These are phyloP conservation scores for Acanthaster planci DNA, from an alignment of 35 echinoderm and acorn worm genomes.

Conservation along the genomic window DNA sequence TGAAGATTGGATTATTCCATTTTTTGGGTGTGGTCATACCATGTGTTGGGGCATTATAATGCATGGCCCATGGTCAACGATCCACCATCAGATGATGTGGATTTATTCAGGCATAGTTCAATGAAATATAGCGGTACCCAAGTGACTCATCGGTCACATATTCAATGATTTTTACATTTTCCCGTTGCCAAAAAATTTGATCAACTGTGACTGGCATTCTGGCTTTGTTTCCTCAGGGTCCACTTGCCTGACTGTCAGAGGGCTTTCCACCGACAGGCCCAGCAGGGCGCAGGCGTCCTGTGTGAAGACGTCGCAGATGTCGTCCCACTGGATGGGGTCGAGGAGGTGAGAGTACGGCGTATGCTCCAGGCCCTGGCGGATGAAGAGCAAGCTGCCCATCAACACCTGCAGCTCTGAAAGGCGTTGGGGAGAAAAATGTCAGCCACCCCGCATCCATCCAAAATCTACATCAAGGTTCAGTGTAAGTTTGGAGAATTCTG, in stretches of 20 bases:
- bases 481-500: not conserved
- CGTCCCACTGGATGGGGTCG: conserved; percentile 81
- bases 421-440: not conserved
- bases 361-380: conserved; percentile 75
- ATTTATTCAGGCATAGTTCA: too few species aligned
- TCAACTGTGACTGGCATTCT: not conserved
- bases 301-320: conserved; percentile 94
- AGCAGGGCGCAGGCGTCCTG: conserved; percentile 90
- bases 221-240: not conserved
- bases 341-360: conserved; percentile 88
- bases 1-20: too few species aligned
- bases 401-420: conserved; percentile 84
- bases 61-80: too few species aligned
- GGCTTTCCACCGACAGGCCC: conserved; percentile 93
- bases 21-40: too few species aligned
- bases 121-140: too few species aligned
- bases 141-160: too few species aligned
- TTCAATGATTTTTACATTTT: too few species aligned
- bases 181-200: too few species aligned
- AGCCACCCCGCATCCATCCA: not conserved
- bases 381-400: conserved; percentile 94
- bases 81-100: too few species aligned
- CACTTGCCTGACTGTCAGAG: conserved; percentile 87
- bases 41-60: too few species aligned
- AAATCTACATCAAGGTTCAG: too few species aligned